Evolutionary conservation across 2,888 invertebrate genomes (phyloP).

Genomic region (Diploptera punctata): DNA sequence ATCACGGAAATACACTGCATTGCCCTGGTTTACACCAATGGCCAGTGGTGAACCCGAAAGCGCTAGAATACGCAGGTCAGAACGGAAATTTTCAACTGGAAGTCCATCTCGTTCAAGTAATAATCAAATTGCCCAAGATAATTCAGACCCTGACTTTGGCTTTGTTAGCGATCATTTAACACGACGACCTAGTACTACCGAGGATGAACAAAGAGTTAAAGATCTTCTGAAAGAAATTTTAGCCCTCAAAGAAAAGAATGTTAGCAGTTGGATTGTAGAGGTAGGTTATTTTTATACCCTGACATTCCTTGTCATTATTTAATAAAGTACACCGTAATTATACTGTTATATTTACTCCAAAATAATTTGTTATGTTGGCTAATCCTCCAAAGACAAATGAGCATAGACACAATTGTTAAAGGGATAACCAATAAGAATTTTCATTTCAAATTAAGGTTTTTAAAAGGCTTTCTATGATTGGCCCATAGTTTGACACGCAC

Average conservation of each 20-base stretch:
- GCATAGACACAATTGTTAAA: too few species aligned
- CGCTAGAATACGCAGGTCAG: neutral
- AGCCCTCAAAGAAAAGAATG: slow-evolving; percentile 44
- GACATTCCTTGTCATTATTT: too few species aligned
- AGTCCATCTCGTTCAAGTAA: neutral
- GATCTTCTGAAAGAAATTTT: slow-evolving; percentile 46
- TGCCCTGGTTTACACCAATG: slow-evolving; percentile 8
- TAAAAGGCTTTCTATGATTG: too few species aligned
- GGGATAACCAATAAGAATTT: too few species aligned
- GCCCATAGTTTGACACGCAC: too few species aligned
- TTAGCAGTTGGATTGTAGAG: slow-evolving; percentile 48
- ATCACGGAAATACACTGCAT: too few species aligned
- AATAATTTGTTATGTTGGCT: too few species aligned
- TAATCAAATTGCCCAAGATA: neutral
- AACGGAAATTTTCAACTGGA: neutral
- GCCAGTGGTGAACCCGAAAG: slow-evolving; percentile 13
- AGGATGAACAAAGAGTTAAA: slow-evolving; percentile 46
- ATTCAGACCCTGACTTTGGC: slow-evolving; percentile 28
- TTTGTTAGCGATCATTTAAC: slow-evolving; percentile 9
- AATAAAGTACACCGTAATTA: too few species aligned
- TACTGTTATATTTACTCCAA: too few species aligned
- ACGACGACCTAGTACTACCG: slow-evolving; percentile 44
- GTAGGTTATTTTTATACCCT: slow-evolving; percentile 40
- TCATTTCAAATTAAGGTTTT: too few species aligned
- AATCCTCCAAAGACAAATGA: too few species aligned